Evolutionary conservation across 2,888 invertebrate genomes (phyloP).

Genomic region (Zelleria hepariella): DNA sequence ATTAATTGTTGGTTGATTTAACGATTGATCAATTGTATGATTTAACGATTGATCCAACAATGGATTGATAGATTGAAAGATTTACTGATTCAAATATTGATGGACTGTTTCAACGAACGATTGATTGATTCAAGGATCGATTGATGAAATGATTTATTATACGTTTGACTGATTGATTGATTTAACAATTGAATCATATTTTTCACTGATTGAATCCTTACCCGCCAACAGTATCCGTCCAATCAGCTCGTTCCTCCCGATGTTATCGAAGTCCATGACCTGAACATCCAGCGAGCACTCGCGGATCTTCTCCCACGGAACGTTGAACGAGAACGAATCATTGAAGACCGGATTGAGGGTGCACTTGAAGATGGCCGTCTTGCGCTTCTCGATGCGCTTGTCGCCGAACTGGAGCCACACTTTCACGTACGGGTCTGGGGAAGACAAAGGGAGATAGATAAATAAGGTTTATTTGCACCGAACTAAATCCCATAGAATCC

Average conservation of each 20-base stretch:
- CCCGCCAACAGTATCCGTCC: conserved; percentile 94
- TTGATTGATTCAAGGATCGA: no score
- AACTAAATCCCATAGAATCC: no score
- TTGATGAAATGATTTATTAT: no score
- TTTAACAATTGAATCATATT: neutral
- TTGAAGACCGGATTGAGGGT: conserved; percentile 96
- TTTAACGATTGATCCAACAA: no score
- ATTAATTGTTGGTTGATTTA: no score
- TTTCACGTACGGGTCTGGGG: conserved; percentile 97
- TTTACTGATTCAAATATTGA: no score
- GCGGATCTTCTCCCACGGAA: conserved; percentile 96
- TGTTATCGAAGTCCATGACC: conserved; percentile 98
- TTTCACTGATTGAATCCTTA: conserved; percentile 37
- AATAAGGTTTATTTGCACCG: no score
- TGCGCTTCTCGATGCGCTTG: conserved; percentile 94
- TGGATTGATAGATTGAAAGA: no score
- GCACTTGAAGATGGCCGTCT: conserved; percentile 95
- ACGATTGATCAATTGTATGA: no score
- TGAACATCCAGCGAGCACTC: conserved; percentile 90
- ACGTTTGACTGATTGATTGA: neutral
- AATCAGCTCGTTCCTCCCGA: conserved; percentile 93
- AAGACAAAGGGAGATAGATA: no score
- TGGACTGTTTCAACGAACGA: no score
- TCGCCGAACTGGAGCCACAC: conserved; percentile 97
- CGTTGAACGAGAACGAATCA: conserved; percentile 95